Conservation (phyloP, 1,140 invertebrate species). For the Zaprionus nigranus region DNA sequence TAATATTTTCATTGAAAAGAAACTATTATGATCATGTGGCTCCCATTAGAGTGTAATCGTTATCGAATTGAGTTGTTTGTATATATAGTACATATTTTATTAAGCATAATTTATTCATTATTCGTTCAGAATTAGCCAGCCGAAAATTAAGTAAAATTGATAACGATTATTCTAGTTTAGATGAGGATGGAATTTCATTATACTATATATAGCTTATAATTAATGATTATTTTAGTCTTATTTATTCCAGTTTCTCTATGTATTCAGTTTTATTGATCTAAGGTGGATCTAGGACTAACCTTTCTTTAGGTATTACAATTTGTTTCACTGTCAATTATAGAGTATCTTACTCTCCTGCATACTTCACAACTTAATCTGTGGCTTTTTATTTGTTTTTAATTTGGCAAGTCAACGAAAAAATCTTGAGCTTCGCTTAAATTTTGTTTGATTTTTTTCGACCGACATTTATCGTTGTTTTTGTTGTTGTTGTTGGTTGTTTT, state of each 20-base stretch:
- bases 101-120: not conserved
- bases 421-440: conserved; percentile 49
- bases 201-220: too few species aligned
- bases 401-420: conserved; percentile 52
- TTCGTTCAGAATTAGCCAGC: not conserved
- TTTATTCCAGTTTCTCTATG: too few species aligned
- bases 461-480: conserved; percentile 19
- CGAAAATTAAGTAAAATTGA: too few species aligned
- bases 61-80: not conserved
- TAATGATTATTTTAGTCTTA: too few species aligned
- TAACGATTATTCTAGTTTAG: too few species aligned
- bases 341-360: not conserved
- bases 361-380: not conserved
- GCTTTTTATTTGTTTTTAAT: conserved; percentile 24
- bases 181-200: too few species aligned
- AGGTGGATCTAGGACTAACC: too few species aligned
- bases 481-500: conserved; percentile 21
- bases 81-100: not conserved
- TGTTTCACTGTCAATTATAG: not conserved
- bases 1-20: not conserved
- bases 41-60: not conserved
- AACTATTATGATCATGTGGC: conserved; percentile 3
- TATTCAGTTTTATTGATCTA: too few species aligned
- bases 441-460: conserved; percentile 14
- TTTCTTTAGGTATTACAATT: too few species aligned